Evolutionary conservation across 2,797 vertebrate genomes (phyloP).

Genomic region (Trachops cirrhosus): DNA sequence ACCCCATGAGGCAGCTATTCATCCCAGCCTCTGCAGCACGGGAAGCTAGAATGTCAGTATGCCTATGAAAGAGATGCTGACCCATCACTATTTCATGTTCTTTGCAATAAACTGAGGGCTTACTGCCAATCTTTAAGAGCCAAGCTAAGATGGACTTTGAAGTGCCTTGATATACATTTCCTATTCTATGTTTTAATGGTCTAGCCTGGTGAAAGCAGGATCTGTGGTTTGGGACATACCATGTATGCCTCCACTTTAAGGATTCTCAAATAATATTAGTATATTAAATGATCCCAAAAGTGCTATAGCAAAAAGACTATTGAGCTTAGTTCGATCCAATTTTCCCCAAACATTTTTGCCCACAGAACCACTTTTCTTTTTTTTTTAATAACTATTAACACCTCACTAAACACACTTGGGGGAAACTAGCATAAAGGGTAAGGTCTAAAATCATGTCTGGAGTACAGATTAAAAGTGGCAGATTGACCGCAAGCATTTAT

Average conservation of each 20-base stretch:
- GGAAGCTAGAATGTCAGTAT: background rate
- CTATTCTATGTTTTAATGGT: background rate
- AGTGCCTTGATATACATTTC: background rate
- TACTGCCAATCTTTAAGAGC: background rate
- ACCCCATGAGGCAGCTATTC: background rate
- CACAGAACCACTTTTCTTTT: background rate
- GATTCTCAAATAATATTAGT: slow-evolving; percentile 7
- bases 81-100: background rate
- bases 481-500: background rate
- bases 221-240: slow-evolving; percentile 13
- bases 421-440: background rate
- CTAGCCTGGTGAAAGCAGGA: background rate
- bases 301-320: background rate
- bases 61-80: background rate
- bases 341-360: slow-evolving; percentile 3
- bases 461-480: background rate
- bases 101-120: background rate
- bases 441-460: background rate
- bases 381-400: slow-evolving; percentile 20
- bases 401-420: background rate
- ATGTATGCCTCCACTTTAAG: background rate
- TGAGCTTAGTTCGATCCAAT: background rate
- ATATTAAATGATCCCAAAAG: background rate
- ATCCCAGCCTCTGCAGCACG: background rate
- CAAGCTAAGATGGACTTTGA: background rate